These are phyloP conservation scores for Herpetotheres cachinnans DNA, from an alignment of 2,113 vertebrate genomes.

Conservation along the genomic window DNA sequence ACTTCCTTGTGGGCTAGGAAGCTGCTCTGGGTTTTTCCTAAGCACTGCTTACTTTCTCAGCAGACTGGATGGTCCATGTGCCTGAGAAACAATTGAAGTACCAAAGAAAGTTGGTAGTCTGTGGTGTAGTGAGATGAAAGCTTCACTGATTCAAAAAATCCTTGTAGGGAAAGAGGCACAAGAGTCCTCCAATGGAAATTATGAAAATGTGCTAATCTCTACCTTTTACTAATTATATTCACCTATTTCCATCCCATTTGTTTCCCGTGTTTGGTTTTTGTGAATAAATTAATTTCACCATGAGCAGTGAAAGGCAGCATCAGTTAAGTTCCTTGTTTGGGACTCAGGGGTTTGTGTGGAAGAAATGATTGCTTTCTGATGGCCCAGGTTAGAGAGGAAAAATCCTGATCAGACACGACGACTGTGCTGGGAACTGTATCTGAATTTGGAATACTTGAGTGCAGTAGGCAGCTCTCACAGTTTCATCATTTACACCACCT, in stretches of 20 bases:
- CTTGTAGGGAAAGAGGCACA: neutral
- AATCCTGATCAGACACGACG: neutral
- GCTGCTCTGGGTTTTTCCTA: neutral
- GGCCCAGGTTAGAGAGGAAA: neutral
- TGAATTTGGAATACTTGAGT: neutral
- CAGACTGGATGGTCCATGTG: neutral
- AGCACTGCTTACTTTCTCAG: neutral
- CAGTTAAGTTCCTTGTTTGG: neutral
- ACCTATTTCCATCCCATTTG: neutral
- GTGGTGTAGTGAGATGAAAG: neutral
- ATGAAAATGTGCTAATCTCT: too few species aligned
- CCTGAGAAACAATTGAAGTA: neutral
- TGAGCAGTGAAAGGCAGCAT: neutral
- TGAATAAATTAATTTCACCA: neutral
- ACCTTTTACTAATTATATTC: neutral
- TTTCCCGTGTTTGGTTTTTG: neutral
- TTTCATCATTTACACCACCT: neutral
- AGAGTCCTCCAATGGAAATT: neutral
- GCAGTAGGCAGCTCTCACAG: neutral
- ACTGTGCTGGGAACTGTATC: neutral
- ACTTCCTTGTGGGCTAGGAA: neutral
- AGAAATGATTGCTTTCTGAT: neutral
- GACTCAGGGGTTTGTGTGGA: neutral
- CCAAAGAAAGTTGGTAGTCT: neutral
- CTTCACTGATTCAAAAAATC: neutral